Evolutionary conservation across 1,140 invertebrate species (phyloP), one percentile per base, ranked within the genome.

Genomic region (Oryzaephilus surinamensis): DNA sequence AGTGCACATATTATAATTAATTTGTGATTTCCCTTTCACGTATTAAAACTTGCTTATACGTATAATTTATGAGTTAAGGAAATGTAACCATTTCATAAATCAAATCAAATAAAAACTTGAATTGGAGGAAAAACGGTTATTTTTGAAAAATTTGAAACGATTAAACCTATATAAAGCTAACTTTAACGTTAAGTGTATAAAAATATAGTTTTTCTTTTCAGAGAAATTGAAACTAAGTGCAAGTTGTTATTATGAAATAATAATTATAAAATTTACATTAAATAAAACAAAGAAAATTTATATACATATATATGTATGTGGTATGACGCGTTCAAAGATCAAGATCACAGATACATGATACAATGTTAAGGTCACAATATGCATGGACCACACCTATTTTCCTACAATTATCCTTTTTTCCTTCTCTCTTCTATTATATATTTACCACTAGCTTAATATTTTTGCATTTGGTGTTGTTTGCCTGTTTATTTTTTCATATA

Each of bases 321-420:
- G 23, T 24, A 10, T 24, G 23, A 24, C 23, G 4, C 11, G 23
- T 7, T 24, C 23, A 24, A 24, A 24, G 23, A 24, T 24, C 23
- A 24, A 24, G 23, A 5, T 24, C 23, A 1, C 11, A 24, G 23
- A 4, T 5, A 20, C 4, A n/a, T 8, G 4, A 24, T 24, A n/a
- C 23, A 24, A 11, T 24, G 23, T 24, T 24, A 24, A 24, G 23
- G 23, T 24, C 23, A 24, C 23, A n/a, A n/a, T 21, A n/a, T 24
- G 11, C 8, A 24, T 4, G 23, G n/a, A n/a, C 23, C 23, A 11
- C 23, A 24, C 23, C 23, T 11, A 24, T 24, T n/a, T n/a, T n/a
- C n/a, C n/a, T n/a, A n/a, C 23, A 10, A 1, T 10, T 24, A 24
- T n/a, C 11, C 11, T n/a, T 24, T 24, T 4, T 10, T 24, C 10